Evolutionary conservation across 2,113 vertebrate species (phyloP).

Genomic region (Neomonachus schauinslandi): DNA sequence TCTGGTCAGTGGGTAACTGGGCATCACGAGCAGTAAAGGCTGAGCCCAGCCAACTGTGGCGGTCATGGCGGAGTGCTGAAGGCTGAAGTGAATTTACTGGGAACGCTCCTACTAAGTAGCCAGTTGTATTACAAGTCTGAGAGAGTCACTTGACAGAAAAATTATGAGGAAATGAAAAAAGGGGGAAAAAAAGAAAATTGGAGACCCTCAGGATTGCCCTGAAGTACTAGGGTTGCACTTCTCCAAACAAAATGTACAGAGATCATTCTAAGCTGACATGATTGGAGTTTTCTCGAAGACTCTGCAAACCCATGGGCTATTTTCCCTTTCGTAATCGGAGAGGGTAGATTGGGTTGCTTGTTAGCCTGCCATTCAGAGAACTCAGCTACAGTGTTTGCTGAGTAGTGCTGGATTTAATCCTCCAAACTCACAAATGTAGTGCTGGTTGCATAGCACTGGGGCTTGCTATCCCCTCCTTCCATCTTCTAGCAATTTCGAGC

Average conservation of each 20-base stretch:
- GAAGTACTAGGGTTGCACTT: neutral
- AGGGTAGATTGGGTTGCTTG: no score
- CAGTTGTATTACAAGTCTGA: neutral
- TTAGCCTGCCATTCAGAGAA: neutral
- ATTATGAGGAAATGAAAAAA: neutral
- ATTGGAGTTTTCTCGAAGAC: neutral
- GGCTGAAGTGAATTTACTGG: neutral
- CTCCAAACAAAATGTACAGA: neutral
- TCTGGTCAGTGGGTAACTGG: neutral
- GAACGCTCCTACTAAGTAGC: neutral
- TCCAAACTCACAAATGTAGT: neutral
- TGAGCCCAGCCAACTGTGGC: fast-evolving
- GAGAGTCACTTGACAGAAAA: neutral
- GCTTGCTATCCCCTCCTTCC: neutral
- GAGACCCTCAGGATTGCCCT: neutral
- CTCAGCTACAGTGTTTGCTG: neutral
- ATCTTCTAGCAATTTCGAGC: neutral
- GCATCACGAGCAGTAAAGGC: neutral
- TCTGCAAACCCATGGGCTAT: neutral
- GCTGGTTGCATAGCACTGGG: neutral
- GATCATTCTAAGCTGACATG: neutral
- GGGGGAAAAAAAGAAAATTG: neutral
- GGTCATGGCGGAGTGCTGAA: neutral
- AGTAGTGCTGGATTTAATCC: neutral
- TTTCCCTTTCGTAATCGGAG: neutral